phyloP scores from a whole-genome alignment of 2,888 invertebrate species.

The Galerucella pusilla region DNA sequence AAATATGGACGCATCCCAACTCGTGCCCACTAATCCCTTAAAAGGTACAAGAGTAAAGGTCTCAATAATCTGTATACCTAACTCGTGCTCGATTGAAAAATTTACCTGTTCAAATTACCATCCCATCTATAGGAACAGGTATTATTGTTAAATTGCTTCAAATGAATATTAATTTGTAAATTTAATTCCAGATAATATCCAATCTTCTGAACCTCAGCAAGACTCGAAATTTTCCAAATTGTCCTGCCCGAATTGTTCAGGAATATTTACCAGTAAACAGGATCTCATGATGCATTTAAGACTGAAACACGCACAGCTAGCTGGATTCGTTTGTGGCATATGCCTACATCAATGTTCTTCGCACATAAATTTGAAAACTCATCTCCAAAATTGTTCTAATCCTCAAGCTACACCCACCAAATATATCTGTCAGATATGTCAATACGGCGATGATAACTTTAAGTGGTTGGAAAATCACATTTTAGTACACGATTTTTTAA shows the following conservation, averaged over 20 bases:
- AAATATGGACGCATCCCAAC: too few relatives aligned
- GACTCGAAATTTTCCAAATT: slow-evolving; percentile 40
- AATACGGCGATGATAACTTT: slow-evolving; percentile 69
- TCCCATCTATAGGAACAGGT: too few relatives aligned
- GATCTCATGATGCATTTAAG: slow-evolving; percentile 70
- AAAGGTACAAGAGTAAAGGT: too few relatives aligned
- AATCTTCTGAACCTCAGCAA: slow-evolving; percentile 39
- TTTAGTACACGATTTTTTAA: slow-evolving; percentile 68
- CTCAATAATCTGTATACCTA: too few relatives aligned
- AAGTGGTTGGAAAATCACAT: slow-evolving; percentile 68
- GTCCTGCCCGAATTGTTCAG: slow-evolving; percentile 60
- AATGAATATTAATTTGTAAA: too few relatives aligned
- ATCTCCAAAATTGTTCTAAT: slow-evolving; percentile 66
- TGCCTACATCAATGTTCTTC: slow-evolving; percentile 68
- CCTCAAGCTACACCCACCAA: slow-evolving; percentile 62
- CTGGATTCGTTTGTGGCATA: slow-evolving; percentile 69
- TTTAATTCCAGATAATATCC: slow-evolving; percentile 49
- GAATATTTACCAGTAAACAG: slow-evolving; percentile 64
- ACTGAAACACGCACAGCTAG: slow-evolving; percentile 67
- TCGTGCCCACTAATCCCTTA: too few relatives aligned
- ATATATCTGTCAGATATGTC: slow-evolving; percentile 68
- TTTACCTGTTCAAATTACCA: too few relatives aligned
- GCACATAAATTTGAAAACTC: slow-evolving; percentile 66
- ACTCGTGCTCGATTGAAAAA: too few relatives aligned
- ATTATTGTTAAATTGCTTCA: too few relatives aligned